phyloP scores from a whole-genome alignment of 2,113 vertebrate species.

The Hyperopisus bebe region DNA sequence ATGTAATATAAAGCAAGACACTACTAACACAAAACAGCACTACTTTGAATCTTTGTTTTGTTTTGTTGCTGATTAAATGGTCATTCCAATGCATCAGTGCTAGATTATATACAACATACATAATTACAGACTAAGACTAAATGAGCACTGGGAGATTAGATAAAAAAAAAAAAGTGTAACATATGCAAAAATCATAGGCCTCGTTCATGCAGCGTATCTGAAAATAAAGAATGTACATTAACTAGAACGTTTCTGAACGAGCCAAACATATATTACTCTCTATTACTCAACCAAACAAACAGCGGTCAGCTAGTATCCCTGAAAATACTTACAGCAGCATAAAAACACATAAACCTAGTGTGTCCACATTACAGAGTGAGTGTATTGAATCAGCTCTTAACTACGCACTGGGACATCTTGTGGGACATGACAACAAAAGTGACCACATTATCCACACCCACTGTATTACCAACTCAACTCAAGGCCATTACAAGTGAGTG shows the following conservation, averaged over 20 bases:
- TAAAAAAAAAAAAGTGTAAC: neutral
- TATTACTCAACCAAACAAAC: neutral
- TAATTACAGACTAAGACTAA: neutral
- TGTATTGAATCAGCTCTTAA: neutral
- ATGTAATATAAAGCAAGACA: neutral
- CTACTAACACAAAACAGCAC: neutral
- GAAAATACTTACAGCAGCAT: neutral
- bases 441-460: neutral
- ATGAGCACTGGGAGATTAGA: neutral
- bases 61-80: neutral
- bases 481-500: neutral
- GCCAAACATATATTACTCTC: neutral
- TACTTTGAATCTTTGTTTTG: neutral
- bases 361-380: neutral
- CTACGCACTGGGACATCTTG: neutral
- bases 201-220: neutral
- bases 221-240: neutral
- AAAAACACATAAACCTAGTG: neutral
- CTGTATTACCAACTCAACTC: neutral
- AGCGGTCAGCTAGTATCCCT: neutral
- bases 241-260: neutral
- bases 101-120: neutral
- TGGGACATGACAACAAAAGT: neutral
- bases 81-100: neutral
- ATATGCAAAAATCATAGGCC: neutral